Base-by-base conservation (phyloP, 2,888 invertebrate species). In the Cheilosia urbana region DNA sequence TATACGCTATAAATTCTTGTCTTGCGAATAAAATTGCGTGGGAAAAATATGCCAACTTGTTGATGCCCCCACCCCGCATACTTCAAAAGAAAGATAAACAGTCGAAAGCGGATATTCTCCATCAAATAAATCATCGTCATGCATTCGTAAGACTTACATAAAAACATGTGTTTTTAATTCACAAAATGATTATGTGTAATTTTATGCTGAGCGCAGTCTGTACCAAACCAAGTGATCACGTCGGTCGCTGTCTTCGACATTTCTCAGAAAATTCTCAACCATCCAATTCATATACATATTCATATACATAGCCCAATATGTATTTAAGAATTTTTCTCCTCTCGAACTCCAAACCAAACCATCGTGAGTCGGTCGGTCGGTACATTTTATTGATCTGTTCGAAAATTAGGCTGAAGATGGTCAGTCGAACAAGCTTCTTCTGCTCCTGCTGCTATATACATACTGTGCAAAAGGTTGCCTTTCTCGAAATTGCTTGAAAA, bases 371-470 rank as follows among this genome's bases (percentile, higher is more conserved):
- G 21, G 5, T 24, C 4, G 9, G 75, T 72, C 83, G 78, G 79
- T 58, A 51, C 47, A 69, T 65, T 79, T 75, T 69, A 83, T 83
- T 78, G 83, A 83, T 83, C 69, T 69, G 62, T 78, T 79, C 65
- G 69, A 53, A 81, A 81, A 76, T 81, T 76, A 76, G 69, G 69
- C 81, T 58, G 51, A 65, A 71, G 69, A 71, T 57, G 75, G 55
- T 66, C 55, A 65, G 57, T 47, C 30, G 47, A 65, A 62, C 30
- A 34, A 57, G 40, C 78, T 72, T 57, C 62, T 55, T 63, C 34
- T 27, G 34, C 30, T 63, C 11, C 58, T 62, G 19, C 69, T 68
- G 63, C 58, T 84, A 51, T 65, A 3, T 34, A 37, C 2, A 13
- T 73, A 62, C 69, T 73, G 79, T 53, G 45, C 55, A 63, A 83